A percentile compares a stretch with the other conserved stretches of the same genome.
Conservation (phyloP, 2,888 invertebrate genomes). For the Lasius platythorax region DNA sequence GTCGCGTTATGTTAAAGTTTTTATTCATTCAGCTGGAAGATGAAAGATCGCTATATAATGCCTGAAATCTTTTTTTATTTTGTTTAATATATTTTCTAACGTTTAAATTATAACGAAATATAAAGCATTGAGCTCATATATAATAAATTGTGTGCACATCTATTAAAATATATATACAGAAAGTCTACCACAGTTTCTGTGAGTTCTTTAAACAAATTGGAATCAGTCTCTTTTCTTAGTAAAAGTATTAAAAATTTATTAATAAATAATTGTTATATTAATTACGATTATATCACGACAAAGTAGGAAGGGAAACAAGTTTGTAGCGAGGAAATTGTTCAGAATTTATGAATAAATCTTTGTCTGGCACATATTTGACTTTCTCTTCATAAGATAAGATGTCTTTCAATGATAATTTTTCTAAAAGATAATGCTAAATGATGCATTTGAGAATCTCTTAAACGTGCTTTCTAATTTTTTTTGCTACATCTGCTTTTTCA, state of each 20-base stretch:
- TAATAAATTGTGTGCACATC: constrained; percentile 5
- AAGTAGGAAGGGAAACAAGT: not conserved
- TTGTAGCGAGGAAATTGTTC: not conserved
- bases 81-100: constrained; percentile 73
- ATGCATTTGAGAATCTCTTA: too few species aligned
- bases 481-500: too few species aligned
- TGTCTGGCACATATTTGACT: not conserved
- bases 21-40: constrained; percentile 70
- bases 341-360: constrained; percentile 1
- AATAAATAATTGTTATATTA: not conserved
- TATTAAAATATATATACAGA: constrained; percentile 63
- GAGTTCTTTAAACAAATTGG: not conserved
- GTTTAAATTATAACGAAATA: constrained; percentile 65
- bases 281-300: not conserved
- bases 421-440: too few species aligned
- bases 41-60: constrained; percentile 68
- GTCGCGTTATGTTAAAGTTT: constrained; percentile 70
- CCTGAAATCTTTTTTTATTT: constrained; percentile 71
- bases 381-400: too few species aligned
- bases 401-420: too few species aligned
- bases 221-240: constrained; percentile 56
- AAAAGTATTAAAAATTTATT: not conserved
- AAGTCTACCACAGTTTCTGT: constrained; percentile 2
- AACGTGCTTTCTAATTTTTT: too few species aligned
- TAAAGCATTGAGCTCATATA: constrained; percentile 46